Conservation (phyloP, 2,797 vertebrate species). For the Hypotaenidia philippensis region DNA sequence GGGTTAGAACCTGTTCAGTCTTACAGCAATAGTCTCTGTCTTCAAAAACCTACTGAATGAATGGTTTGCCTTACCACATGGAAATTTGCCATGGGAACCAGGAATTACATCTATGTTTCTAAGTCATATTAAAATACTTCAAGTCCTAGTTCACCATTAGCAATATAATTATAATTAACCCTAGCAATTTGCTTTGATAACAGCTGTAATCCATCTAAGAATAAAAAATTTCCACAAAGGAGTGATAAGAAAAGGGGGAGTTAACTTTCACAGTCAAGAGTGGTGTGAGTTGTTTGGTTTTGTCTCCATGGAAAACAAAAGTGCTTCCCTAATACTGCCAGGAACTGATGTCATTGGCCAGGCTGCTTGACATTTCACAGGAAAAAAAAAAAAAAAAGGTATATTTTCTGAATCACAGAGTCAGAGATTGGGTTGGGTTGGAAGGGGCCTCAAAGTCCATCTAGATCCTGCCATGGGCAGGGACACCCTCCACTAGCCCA, state of each 20-base stretch:
- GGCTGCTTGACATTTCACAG: neutral
- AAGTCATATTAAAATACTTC: neutral
- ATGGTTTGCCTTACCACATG: neutral
- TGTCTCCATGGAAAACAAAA: neutral
- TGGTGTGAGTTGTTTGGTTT: neutral
- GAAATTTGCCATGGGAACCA: neutral
- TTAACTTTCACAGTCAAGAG: neutral
- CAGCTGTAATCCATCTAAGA: neutral
- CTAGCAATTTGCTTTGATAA: neutral
- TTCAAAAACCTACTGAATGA: neutral
- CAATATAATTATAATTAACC: neutral
- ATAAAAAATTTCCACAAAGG: neutral
- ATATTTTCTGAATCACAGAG: neutral
- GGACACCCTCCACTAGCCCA: too few relatives aligned
- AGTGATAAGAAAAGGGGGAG: neutral
- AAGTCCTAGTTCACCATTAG: neutral
- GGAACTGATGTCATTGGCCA: neutral
- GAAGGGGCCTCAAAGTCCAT: too few relatives aligned
- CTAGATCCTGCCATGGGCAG: too few relatives aligned
- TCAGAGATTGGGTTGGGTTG: too few relatives aligned
- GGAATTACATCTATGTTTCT: neutral
- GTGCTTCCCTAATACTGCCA: neutral
- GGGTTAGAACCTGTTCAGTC: neutral
- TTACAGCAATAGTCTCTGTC: neutral
- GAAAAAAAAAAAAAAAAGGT: neutral